Conservation (phyloP, 2,888 invertebrate species). For the Orchestes rusci region DNA sequence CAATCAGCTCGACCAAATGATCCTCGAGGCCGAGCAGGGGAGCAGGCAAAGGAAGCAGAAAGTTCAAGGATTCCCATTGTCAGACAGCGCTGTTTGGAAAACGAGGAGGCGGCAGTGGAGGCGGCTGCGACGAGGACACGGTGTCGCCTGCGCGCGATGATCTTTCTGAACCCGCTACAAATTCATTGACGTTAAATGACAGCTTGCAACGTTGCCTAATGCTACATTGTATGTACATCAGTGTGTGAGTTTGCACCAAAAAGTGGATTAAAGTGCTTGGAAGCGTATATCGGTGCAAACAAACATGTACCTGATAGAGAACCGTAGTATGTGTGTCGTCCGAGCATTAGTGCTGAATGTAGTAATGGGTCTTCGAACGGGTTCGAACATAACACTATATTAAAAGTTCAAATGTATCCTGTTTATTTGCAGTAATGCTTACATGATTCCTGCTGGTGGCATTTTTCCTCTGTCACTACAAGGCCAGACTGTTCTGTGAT, state of each 20-base stretch:
- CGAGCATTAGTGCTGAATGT: constrained; percentile 43
- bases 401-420: too few relatives aligned
- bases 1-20: constrained; percentile 53
- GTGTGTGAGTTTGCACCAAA: too few relatives aligned
- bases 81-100: constrained; percentile 75
- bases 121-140: constrained; percentile 55
- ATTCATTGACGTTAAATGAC: not conserved
- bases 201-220: too few relatives aligned
- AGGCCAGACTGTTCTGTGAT: constrained; percentile 68
- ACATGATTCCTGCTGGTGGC: constrained; percentile 75
- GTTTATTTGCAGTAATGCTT: too few relatives aligned
- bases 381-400: constrained; percentile 42
- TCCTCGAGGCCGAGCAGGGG: constrained; percentile 49
- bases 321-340: constrained; percentile 45
- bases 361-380: constrained; percentile 45
- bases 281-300: constrained; percentile 7
- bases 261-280: constrained; percentile 1
- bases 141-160: constrained; percentile 71
- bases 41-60: constrained; percentile 42
- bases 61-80: constrained; percentile 58
- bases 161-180: constrained; percentile 76
- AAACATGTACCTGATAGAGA: constrained; percentile 39
- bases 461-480: constrained; percentile 71
- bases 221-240: too few relatives aligned
- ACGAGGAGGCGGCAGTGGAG: constrained; percentile 73